Evolutionary conservation across 2,113 vertebrate species (phyloP), one percentile per base, ranked within the genome.

Genomic region (Pavo muticus): DNA sequence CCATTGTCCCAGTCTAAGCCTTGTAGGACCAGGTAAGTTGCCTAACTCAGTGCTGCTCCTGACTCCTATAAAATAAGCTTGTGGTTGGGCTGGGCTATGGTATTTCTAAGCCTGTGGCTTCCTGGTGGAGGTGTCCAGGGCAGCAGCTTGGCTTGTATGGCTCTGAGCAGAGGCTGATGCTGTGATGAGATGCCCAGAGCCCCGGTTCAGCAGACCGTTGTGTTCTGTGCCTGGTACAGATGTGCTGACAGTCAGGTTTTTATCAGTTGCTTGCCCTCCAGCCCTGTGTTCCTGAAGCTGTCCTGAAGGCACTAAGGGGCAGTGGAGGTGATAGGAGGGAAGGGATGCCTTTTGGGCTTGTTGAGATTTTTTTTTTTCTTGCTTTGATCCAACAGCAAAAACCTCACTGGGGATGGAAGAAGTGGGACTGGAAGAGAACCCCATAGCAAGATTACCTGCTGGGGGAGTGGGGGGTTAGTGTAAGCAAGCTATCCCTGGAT

Each of bases 11-110:
- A n/a, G 42, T 47, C 37, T 9, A 20, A n/a, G 16, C 59, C 12
- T 32, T 79, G 32, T 6, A 7, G 13, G 13, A 30, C 11, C 18
- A 32, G 39, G 25, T 2, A 0, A 3, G 2, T 25, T 71, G 40
- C 47, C 14, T n/a, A 39, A 27, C 29, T 57, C 47, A 70, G 13
- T 5, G 15, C 17, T 87, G 4, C 11, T 59, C 11, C 65, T 37
- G 42, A 65, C 30, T 45, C 7, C 40, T 45, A 2, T 21, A 19
- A 74, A 70, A 39, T 14, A 7, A 2, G 27, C 25, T 52, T 27
- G 7, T 52, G 14, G 25, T 52, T 52, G 50, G 25, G 50, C 50
- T 27, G 25, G 25, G 25, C 50, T 52, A 27, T 4, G 25, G 25
- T 52, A 27, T 52, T 52, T 52, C 50, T 15, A 52, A 52, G 25